These are phyloP conservation scores for Aselliscus stoliczkanus DNA, from an alignment of 2,797 vertebrate genomes.

Conservation along the genomic window DNA sequence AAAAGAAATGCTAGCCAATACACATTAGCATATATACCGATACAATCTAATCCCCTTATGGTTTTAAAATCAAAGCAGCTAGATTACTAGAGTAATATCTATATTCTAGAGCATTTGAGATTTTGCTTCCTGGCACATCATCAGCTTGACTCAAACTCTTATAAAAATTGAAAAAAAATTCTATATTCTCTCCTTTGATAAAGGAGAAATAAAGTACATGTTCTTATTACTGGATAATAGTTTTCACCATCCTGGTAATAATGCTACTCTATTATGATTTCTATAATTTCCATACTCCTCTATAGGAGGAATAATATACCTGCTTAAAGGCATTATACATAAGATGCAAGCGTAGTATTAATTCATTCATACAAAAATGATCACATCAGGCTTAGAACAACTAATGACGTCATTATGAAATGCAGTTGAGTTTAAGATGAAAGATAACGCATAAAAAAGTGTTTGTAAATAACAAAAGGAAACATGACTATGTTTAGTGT, in stretches of 20 bases:
- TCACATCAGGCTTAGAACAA: neutral
- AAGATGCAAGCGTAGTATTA: neutral
- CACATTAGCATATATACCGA: neutral
- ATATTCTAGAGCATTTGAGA: neutral
- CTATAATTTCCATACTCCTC: neutral
- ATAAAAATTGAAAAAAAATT: neutral
- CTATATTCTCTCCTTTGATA: neutral
- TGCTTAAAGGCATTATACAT: neutral
- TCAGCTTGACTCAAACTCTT: no score
- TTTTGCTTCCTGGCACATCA: no score
- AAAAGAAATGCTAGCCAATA: neutral
- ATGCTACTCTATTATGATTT: neutral
- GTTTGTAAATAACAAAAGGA: neutral
- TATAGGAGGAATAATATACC: neutral
- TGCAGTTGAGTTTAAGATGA: neutral
- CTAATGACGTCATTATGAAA: slow-evolving; percentile 8
- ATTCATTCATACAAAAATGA: neutral
- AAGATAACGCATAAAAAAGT: neutral
- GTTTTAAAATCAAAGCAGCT: slow-evolving; percentile 22
- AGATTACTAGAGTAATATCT: neutral
- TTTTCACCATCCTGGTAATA: neutral
- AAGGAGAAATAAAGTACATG: neutral
- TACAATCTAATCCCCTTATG: neutral
- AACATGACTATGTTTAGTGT: neutral
- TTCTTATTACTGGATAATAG: neutral